These are phyloP conservation scores for Molossus molossus DNA, from an alignment of 2,797 vertebrate genomes.

Conservation along the genomic window DNA sequence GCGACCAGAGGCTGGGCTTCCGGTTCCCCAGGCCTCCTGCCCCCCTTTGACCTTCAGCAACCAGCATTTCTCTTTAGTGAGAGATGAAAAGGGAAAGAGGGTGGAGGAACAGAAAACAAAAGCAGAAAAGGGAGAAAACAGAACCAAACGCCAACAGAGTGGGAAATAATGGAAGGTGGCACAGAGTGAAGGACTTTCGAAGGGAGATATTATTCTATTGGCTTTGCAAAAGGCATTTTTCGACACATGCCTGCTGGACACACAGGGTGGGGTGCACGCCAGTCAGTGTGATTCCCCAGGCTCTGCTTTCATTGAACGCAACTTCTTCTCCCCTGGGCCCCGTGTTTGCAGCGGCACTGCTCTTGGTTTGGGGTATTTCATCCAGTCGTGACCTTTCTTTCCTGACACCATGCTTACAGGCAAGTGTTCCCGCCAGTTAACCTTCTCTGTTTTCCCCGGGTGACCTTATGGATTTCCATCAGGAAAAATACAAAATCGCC, in stretches of 20 bases:
- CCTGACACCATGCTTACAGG: slow-evolving; percentile 77
- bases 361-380: slow-evolving; percentile 65
- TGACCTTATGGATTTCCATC: slow-evolving; percentile 77
- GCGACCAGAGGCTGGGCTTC: not conserved
- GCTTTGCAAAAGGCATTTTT: not conserved
- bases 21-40: not conserved
- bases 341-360: not conserved
- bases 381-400: slow-evolving; percentile 79
- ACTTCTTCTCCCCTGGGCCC: not conserved
- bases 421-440: slow-evolving; percentile 77
- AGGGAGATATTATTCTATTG: not conserved
- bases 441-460: slow-evolving; percentile 66
- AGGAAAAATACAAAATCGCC: slow-evolving; percentile 83
- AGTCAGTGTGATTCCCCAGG: slow-evolving; percentile 40
- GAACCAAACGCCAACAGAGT: not conserved
- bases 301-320: slow-evolving; percentile 45
- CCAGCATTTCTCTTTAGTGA: not conserved
- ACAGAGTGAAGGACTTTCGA: not conserved
- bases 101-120: not conserved
- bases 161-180: not conserved
- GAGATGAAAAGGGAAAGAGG: not conserved
- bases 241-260: not conserved
- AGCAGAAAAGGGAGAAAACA: not conserved
- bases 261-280: not conserved
- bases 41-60: not conserved